Percentiles rank a stretch among this genome's conserved stretches.
Evolutionary conservation across 2,797 vertebrate genomes (phyloP).

Genomic region (Rousettus madagascariensis): DNA sequence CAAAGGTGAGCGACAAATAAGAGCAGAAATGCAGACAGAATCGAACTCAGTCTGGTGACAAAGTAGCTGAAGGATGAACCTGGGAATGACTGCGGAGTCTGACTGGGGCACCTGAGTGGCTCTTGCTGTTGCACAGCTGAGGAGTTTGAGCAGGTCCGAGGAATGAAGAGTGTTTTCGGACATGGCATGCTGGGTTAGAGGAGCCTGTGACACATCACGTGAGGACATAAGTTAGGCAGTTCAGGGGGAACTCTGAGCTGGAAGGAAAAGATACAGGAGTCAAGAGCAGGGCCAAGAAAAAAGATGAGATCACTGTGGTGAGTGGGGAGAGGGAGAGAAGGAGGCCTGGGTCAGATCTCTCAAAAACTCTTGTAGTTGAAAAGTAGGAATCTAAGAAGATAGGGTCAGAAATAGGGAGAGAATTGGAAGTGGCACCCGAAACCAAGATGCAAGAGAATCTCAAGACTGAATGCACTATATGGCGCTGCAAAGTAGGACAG

Average conservation of each 20-base stretch:
- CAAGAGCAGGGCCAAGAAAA: neutral
- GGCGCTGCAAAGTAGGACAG: neutral
- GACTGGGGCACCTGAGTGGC: neutral
- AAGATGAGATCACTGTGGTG: neutral
- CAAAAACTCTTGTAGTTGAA: neutral
- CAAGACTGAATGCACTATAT: accelerated
- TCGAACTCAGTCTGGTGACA: neutral
- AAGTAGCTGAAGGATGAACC: neutral
- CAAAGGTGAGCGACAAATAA: neutral
- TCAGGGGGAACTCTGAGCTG: neutral
- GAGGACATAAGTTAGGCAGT: neutral
- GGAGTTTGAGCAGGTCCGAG: neutral
- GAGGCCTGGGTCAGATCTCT: neutral
- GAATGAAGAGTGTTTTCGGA: neutral
- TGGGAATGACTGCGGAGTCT: neutral
- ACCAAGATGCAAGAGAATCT: neutral
- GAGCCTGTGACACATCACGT: neutral
- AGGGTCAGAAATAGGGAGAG: neutral
- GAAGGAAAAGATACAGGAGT: neutral
- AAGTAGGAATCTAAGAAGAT: neutral
- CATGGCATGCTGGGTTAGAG: neutral
- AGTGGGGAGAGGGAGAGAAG: neutral
- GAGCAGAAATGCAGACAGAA: neutral
- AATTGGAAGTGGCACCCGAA: neutral
- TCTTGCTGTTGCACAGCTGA: neutral